Percentiles rank a stretch among this genome's conserved stretches.
Evolutionary conservation across 2,888 invertebrate genomes (phyloP).

Genomic region (Melangyna quadrimaculata): DNA sequence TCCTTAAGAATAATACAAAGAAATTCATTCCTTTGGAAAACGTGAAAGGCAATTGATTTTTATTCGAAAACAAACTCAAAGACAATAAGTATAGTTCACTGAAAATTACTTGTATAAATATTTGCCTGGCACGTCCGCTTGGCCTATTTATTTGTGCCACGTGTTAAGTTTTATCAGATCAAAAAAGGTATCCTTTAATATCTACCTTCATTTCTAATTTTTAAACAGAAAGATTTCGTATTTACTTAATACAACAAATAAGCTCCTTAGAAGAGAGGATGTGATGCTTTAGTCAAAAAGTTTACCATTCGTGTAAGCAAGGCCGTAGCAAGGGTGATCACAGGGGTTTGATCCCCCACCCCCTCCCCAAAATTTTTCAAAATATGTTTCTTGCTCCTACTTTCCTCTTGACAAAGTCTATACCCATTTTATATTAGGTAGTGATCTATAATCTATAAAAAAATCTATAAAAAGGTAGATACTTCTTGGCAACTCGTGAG

Average conservation of each 20-base stretch:
- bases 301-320: background rate
- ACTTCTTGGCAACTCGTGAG: too few species aligned
- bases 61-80: constrained; percentile 16
- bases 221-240: constrained; percentile 23
- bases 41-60: background rate
- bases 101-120: background rate
- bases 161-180: constrained; percentile 28
- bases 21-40: background rate
- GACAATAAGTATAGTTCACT: background rate
- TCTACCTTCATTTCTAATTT: background rate
- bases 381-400: too few species aligned
- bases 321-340: too few species aligned
- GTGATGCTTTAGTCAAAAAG: background rate
- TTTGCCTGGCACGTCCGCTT: constrained; percentile 14
- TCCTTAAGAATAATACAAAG: constrained; percentile 8
- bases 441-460: too few species aligned
- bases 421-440: too few species aligned
- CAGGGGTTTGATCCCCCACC: too few species aligned
- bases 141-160: constrained; percentile 39
- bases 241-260: background rate
- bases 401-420: too few species aligned
- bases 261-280: background rate
- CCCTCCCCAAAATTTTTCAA: too few species aligned
- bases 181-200: background rate
- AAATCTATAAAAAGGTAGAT: too few species aligned